Conservation (phyloP, 2,888 invertebrate species). For the Ischnura elegans region DNA sequence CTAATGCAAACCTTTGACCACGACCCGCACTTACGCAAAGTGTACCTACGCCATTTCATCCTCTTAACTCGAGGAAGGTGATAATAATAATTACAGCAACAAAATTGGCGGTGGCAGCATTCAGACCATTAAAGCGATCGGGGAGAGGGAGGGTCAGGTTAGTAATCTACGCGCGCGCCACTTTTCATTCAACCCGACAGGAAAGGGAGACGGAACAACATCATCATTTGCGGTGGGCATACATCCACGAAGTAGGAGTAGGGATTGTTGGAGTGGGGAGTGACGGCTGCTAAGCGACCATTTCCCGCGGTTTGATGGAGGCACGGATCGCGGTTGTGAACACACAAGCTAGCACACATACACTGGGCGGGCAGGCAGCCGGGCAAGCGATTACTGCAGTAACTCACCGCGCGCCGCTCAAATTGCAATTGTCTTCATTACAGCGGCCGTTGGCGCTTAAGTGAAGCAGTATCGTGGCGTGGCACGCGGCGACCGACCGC, state of each 20-base stretch:
- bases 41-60: background rate
- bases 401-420: conserved; percentile 32
- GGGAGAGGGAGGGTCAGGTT: background rate
- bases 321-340: conserved; percentile 39
- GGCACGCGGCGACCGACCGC: background rate
- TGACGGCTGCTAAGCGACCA: too few relatives aligned
- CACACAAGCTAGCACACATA: conserved; percentile 27
- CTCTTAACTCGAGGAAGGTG: background rate
- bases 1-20: background rate
- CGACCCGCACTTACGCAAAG: background rate
- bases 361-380: too few relatives aligned
- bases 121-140: background rate
- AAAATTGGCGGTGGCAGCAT: background rate
- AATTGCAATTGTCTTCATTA: conserved; percentile 47
- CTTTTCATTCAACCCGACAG: background rate
- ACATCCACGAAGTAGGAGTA: background rate
- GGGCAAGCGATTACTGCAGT: conserved; percentile 32
- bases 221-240: too few relatives aligned
- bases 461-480: background rate
- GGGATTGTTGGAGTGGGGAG: background rate
- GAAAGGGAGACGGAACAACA: too few relatives aligned
- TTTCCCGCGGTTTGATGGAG: background rate
- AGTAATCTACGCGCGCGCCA: background rate
- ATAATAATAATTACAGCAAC: background rate
- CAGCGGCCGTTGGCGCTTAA: conserved; percentile 27